Conservation (phyloP, 2,888 invertebrate genomes). For the Stenchaetothrips biformis region DNA sequence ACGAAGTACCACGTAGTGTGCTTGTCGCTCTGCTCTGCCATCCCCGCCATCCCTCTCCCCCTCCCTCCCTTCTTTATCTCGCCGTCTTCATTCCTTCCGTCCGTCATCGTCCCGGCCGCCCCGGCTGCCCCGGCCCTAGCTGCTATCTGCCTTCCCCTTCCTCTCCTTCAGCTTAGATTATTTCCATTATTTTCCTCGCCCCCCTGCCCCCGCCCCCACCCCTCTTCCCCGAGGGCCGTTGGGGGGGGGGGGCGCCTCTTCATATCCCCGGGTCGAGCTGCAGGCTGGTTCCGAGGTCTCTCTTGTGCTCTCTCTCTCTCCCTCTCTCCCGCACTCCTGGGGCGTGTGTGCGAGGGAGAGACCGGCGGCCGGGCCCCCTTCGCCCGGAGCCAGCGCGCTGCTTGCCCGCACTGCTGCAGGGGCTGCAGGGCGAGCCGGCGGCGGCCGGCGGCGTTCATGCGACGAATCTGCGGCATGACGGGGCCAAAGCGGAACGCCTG, state of each 20-base stretch:
- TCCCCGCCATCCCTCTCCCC: background rate
- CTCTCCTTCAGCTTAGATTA: background rate
- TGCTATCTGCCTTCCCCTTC: constrained; percentile 5
- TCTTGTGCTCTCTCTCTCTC: background rate
- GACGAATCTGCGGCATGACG: no score
- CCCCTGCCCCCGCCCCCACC: background rate
- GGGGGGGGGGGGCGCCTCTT: background rate
- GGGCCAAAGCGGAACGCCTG: no score
- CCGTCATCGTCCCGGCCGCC: background rate
- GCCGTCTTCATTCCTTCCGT: background rate
- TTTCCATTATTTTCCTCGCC: constrained; percentile 21
- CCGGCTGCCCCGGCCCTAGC: background rate
- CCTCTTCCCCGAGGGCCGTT: background rate
- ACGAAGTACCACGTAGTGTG: background rate
- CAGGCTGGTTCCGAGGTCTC: background rate
- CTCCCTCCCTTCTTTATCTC: background rate
- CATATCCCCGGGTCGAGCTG: background rate
- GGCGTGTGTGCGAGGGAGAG: background rate
- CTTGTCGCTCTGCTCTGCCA: background rate
- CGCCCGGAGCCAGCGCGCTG: no score
- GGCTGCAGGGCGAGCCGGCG: background rate
- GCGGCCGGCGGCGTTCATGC: no score
- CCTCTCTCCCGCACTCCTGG: background rate
- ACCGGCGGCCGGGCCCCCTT: no score
- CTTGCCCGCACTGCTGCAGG: background rate